Base-by-base conservation (phyloP, 2,888 invertebrate species). In the Liopterus haemorrhoidalis region DNA sequence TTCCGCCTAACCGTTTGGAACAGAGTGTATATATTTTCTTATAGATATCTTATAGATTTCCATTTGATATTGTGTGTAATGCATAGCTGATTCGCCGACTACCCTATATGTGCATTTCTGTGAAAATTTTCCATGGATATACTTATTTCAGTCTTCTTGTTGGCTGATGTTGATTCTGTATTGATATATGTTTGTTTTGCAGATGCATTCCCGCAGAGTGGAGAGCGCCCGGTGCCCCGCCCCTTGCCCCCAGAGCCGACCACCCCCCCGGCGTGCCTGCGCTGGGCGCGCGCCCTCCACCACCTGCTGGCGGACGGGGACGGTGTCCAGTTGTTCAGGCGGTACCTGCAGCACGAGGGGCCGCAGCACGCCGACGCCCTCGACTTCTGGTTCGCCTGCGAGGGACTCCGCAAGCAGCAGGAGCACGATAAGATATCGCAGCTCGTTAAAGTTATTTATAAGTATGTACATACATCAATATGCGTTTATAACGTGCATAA, bases 321-420 rank as follows among this genome's bases (percentile, higher is more conserved):
- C 66, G 95, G 95, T 49, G 87, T 91, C 56, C 81, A 83, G 49
- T 73, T 92, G 62, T 94, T 93, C 73, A 82, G 84, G 67, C 78
- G 78, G 69, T 89, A 85, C 71, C 79, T 89, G 61, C 77, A 81
- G 65, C 79, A 82, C 58, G 88, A 89, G 67, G 85, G 84, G 60
- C 79, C 77, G 52, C 76, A 79, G 62, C 82, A 85, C 69, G 81
- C 83, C 56, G 85, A 86, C 70, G 79, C 86, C 41, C 78, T 91
- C 60, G 82, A 86, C 70, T 95, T 95, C 73, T 93, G 90, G 82
- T 94, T 93, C 72, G 94, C 93, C 39, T 90, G 90, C 69, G 85
- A 89, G 66, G 87, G 90, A 41, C 78, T 89, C 58, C 83, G 85
- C 58, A 85, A 84, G 67, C 83, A 87, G 69, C 67, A 70, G 55